phyloP scores from a whole-genome alignment of 2,888 invertebrate genomes.

The Orgyia antiqua region DNA sequence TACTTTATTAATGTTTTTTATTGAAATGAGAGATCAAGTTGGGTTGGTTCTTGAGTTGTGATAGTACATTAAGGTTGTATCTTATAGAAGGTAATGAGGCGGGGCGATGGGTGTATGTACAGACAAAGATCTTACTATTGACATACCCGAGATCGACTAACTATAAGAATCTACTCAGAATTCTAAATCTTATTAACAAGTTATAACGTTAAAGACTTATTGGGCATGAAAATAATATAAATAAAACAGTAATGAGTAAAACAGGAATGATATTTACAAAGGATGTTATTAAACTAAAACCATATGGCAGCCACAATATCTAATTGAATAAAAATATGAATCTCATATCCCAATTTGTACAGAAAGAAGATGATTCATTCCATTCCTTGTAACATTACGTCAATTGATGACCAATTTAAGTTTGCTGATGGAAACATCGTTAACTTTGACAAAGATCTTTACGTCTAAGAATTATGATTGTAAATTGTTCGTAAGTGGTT shows the following conservation, averaged over 20 bases:
- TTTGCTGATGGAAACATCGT: conserved; percentile 30
- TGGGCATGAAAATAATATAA: conserved; percentile 31
- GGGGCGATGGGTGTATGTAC: conserved; percentile 68
- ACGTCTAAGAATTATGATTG: conserved; percentile 38
- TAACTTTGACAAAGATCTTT: conserved; percentile 33
- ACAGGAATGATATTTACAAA: conserved; percentile 20
- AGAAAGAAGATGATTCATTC: conserved; percentile 62
- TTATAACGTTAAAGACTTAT: conserved; percentile 37
- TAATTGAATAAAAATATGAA: conserved; percentile 69
- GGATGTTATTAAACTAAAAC: conserved; percentile 39
- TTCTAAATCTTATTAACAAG: conserved; percentile 51
- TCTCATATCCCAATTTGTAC: conserved; percentile 61
- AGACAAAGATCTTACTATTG: conserved; percentile 62
- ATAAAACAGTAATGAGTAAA: conserved; percentile 28
- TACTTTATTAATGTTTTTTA: conserved; percentile 63
- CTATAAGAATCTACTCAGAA: conserved; percentile 45
- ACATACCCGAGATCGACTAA: conserved; percentile 44
- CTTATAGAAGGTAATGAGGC: conserved; percentile 70
- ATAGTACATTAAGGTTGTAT: conserved; percentile 58
- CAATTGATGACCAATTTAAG: conserved; percentile 36
- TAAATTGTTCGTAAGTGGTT: conserved; percentile 27
- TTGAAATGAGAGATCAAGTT: conserved; percentile 57
- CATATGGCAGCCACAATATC: conserved; percentile 54
- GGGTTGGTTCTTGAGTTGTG: conserved; percentile 46
- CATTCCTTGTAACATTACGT: conserved; percentile 54